Conservation (phyloP, 2,888 invertebrate genomes). For the Abrostola tripartita region DNA sequence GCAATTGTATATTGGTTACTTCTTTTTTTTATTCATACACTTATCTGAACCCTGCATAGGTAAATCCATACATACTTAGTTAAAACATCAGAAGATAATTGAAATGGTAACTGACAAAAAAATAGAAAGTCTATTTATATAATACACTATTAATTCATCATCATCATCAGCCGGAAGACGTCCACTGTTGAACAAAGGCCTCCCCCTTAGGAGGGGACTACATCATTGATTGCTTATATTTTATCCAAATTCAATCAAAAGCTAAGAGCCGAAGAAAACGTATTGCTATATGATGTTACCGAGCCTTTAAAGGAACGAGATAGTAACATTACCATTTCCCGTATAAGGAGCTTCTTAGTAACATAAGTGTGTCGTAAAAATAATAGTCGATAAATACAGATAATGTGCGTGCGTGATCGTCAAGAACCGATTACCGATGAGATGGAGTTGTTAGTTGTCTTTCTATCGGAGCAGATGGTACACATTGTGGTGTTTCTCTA, state of each 20-base stretch:
- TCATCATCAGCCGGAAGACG: too few species aligned
- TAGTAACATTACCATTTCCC: constrained; percentile 30
- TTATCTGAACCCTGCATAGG: too few species aligned
- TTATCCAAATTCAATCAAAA: background rate
- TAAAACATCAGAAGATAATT: too few species aligned
- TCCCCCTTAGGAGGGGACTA: too few species aligned
- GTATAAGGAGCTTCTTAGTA: constrained; percentile 25
- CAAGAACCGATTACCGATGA: constrained; percentile 72
- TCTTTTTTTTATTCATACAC: too few species aligned
- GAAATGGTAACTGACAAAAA: too few species aligned
- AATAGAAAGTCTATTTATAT: too few species aligned
- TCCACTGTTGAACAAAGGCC: too few species aligned
- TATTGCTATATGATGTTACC: constrained; percentile 10
- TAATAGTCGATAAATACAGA: constrained; percentile 74
- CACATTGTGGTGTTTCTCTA: constrained; percentile 2
- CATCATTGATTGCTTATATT: too few species aligned
- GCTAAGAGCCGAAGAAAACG: constrained; percentile 6
- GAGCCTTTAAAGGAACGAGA: constrained; percentile 17
- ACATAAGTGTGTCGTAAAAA: constrained; percentile 45
- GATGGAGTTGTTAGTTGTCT: constrained; percentile 64
- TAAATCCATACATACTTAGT: too few species aligned
- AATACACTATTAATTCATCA: too few species aligned
- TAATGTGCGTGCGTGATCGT: constrained; percentile 68
- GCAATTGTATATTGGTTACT: too few species aligned
- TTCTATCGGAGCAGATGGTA: constrained; percentile 55